phyloP scores from a whole-genome alignment of 1,140 invertebrate genomes.

The Paraescarpia echinospica region DNA sequence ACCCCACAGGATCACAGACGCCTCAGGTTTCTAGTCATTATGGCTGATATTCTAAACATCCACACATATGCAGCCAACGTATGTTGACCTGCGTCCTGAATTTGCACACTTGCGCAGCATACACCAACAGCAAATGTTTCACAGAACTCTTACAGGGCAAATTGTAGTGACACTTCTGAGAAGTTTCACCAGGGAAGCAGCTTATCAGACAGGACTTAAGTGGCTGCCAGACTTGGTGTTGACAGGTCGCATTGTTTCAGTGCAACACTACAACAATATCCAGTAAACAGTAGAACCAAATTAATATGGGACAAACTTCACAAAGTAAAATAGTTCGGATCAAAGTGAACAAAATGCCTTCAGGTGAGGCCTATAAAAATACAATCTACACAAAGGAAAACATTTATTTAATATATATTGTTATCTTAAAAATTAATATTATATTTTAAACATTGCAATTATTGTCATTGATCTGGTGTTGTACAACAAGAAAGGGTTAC shows the following conservation, averaged over 20 bases:
- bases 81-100: not conserved
- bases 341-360: not conserved
- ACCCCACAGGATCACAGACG: not conserved
- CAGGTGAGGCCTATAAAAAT: too few relatives aligned
- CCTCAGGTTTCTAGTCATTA: not conserved
- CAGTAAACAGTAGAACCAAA: not conserved
- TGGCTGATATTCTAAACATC: not conserved
- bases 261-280: not conserved
- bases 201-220: not conserved
- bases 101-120: not conserved
- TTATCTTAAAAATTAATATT: too few relatives aligned
- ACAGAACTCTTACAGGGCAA: not conserved
- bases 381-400: too few relatives aligned
- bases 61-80: not conserved
- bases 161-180: not conserved
- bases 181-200: not conserved
- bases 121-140: not conserved
- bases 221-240: not conserved
- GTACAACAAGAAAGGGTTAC: not conserved
- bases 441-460: not conserved
- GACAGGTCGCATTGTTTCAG: not conserved
- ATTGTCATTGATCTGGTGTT: not conserved
- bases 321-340: not conserved
- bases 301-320: not conserved
- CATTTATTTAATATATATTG: too few relatives aligned